Base-by-base conservation (phyloP, 2,113 vertebrate genomes). In the Noctilio leporinus region DNA sequence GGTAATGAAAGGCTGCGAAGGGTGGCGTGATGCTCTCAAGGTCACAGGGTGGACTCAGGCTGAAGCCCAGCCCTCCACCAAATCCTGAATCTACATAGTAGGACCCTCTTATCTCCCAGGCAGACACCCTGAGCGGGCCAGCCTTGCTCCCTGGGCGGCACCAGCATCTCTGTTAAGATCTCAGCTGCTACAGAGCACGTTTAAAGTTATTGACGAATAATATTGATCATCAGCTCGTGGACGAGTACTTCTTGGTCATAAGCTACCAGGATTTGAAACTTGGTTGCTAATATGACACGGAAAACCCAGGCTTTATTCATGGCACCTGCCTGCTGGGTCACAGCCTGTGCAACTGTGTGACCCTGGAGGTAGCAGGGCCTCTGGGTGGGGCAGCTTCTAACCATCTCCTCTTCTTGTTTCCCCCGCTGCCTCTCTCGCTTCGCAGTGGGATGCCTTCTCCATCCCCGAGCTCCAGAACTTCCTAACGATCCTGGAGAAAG, bases 401-500 rank as follows among this genome's bases (percentile, higher is more conserved):
- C 69, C 7, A 7, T 87, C 49, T 93, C 75, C 83, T 75, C 0
- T 78, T 43, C 12, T 69, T 69, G 0, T 96, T 15, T 72, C 57
- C 62, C 57, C 62, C 26, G 24, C 86, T 17, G 19, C 2, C 53
- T 43, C 67, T 51, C 64, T 91, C 62, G 0, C 69, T 88, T 75
- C 53, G 64, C 98, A 99, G 99, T 99, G 99, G 99, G 99, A 99
- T 0, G 99, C 99, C 0, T 99, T 99, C 98, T 99, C 99, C 28
- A 98, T 99, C 93, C 99, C 99, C 0, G 99, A 99, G 97, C 99
- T 99, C 45, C 99, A 99, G 97, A 99, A 99, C 98, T 99, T 99
- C 98, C 96, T 99, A 96, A 98, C 99, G 6, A 99, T 99, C 96
- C 98, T 99, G 98, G 98, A 98, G 91, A 99, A 99, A 76, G 99